phyloP scores from a whole-genome alignment of 64 coral and sea anemone genomes.

The Dendrophyllia cribrosa region DNA sequence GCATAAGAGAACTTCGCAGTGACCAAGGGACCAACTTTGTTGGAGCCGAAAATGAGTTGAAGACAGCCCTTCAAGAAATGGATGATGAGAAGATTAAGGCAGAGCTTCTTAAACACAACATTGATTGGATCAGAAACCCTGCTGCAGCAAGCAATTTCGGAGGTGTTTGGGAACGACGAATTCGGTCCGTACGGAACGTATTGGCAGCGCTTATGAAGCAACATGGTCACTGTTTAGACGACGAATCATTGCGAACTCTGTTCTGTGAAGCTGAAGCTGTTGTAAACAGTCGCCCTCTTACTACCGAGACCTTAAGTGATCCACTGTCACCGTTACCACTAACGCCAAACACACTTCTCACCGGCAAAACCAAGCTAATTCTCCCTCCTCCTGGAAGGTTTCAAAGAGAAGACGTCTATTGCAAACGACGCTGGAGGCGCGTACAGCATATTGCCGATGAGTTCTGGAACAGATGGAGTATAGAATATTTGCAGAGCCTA shows the following conservation, averaged over 20 bases:
- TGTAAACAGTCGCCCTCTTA: constrained; percentile 7
- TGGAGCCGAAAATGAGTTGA: no score
- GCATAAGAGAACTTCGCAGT: no score
- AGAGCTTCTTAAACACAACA: constrained; percentile 5
- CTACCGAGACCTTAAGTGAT: constrained; percentile 1
- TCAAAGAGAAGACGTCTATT: background rate
- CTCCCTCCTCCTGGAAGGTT: constrained; percentile 14
- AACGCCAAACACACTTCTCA: constrained; percentile 9
- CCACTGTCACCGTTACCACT: constrained; percentile 41
- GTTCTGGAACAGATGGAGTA: constrained; percentile 19
- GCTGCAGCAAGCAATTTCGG: background rate
- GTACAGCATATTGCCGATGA: constrained; percentile 31
- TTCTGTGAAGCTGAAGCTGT: no score
- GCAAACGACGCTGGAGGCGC: background rate
- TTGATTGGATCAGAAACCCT: background rate
- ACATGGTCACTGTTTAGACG: no score
- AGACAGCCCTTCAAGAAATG: no score
- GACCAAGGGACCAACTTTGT: no score
- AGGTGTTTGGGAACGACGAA: background rate
- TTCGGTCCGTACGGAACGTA: no score
- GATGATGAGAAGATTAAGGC: background rate
- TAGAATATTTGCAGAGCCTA: constrained; percentile 33
- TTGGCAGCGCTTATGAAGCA: no score
- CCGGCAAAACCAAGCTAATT: background rate
- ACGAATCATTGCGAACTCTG: no score